A percentile compares a stretch with the other conserved stretches of the same genome.
These are phyloP conservation scores for Micrasema longulum DNA, from an alignment of 1,140 invertebrate genomes.

Conservation along the genomic window DNA sequence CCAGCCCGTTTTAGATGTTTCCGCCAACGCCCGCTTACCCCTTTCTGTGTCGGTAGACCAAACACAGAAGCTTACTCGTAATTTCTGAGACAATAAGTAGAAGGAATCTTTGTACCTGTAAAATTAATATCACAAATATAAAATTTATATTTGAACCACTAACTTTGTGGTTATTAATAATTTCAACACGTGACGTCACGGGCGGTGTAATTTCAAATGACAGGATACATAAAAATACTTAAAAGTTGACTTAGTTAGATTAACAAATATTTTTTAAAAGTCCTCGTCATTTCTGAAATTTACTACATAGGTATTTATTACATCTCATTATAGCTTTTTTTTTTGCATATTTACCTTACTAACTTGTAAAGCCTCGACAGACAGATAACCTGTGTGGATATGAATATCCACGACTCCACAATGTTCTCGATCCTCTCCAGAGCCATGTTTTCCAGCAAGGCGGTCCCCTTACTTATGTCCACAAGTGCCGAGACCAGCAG, in stretches of 20 bases:
- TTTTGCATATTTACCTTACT: conserved; percentile 21
- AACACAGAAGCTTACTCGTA: background rate
- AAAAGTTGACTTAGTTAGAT: no score
- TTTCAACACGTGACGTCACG: no score
- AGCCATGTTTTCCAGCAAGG: conserved; percentile 33
- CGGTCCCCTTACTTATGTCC: conserved; percentile 19
- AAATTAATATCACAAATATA: no score
- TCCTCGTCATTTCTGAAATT: no score
- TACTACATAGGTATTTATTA: no score
- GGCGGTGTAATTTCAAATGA: no score
- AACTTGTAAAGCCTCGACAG: conserved; percentile 42
- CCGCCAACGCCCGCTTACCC: background rate
- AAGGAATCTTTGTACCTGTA: conserved; percentile 12
- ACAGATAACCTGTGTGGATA: conserved; percentile 41
- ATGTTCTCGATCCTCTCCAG: conserved; percentile 39
- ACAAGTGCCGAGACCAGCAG: conserved; percentile 27
- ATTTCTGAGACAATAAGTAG: conserved; percentile 24
- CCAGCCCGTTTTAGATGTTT: conserved; percentile 44
- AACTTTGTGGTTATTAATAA: no score
- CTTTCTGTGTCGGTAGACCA: conserved; percentile 5
- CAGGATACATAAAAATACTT: no score
- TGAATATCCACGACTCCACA: conserved; percentile 45
- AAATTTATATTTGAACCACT: no score
- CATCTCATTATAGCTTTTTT: no score
- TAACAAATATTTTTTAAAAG: no score